Conservation (phyloP, 2,888 invertebrate species). For the Patella depressa region DNA sequence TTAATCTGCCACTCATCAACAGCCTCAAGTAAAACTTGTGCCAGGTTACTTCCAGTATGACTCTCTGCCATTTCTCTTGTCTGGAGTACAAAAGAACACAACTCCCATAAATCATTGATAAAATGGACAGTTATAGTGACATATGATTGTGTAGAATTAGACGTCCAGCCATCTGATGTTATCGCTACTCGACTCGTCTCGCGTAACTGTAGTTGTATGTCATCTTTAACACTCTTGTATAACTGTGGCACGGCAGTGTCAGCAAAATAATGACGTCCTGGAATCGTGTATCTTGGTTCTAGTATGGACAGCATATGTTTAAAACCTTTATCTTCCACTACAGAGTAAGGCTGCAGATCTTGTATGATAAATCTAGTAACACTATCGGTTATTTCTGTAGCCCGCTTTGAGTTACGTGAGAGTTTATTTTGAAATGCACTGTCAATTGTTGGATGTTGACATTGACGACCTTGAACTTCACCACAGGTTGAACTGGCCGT, state of each 20-base stretch:
- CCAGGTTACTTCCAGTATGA: conserved; percentile 20
- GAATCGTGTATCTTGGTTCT: conserved; percentile 23
- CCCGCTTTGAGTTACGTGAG: background rate
- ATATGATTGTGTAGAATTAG: conserved; percentile 16
- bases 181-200: conserved; percentile 27
- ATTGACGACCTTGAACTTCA: too few relatives aligned
- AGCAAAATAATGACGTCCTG: conserved; percentile 20
- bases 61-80: background rate
- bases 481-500: too few relatives aligned
- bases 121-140: conserved; percentile 29
- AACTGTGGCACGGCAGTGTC: conserved; percentile 25
- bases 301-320: conserved; percentile 20
- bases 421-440: background rate
- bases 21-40: conserved; percentile 22
- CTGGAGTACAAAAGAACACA: conserved; percentile 26
- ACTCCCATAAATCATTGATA: conserved; percentile 30
- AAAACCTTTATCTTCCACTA: conserved; percentile 26
- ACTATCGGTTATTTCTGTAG: background rate
- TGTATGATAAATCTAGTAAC: conserved; percentile 9
- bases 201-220: conserved; percentile 23
- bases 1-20: conserved; percentile 30
- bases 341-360: conserved; percentile 21
- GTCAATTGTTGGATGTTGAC: background rate
- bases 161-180: conserved; percentile 27
- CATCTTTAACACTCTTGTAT: conserved; percentile 24